Conservation (phyloP, 1,140 invertebrate genomes). For the Chelonus insularis region DNA sequence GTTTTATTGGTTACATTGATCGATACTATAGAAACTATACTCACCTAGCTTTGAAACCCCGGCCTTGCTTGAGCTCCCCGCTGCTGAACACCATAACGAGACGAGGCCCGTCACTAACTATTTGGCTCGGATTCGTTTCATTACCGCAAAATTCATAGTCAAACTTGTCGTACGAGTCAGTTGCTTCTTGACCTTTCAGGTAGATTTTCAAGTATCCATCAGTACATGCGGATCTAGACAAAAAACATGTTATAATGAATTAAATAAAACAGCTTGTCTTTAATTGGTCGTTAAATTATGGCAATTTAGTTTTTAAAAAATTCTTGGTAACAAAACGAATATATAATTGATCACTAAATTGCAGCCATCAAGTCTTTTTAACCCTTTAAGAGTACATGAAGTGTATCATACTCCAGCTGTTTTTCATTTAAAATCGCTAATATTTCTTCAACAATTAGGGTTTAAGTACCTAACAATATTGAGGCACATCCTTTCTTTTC, state of each 20-base stretch:
- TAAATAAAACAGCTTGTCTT: conserved; percentile 15
- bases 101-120: conserved; percentile 88
- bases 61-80: conserved; percentile 78
- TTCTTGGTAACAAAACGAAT: too few relatives aligned
- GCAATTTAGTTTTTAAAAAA: too few relatives aligned
- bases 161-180: conserved; percentile 89
- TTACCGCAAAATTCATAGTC: conserved; percentile 91
- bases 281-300: too few relatives aligned
- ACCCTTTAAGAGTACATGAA: too few relatives aligned
- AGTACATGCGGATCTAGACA: conserved; percentile 69
- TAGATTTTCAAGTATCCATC: conserved; percentile 92
- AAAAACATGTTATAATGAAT: conserved; percentile 24
- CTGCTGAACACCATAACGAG: conserved; percentile 92
- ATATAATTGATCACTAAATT: too few relatives aligned
- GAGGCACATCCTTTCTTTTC: too few relatives aligned
- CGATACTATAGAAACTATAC: conserved; percentile 5
- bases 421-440: too few relatives aligned
- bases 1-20: conserved; percentile 3
- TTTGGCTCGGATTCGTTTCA: conserved; percentile 67
- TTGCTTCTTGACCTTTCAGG: conserved; percentile 89
- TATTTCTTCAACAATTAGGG: too few relatives aligned
- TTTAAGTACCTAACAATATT: too few relatives aligned
- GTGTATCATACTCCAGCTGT: too few relatives aligned
- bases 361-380: too few relatives aligned
- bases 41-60: conserved; percentile 85